Evolutionary conservation across 2,797 vertebrate genomes (phyloP), one percentile per base, ranked within the genome.

Genomic region (Periophthalmus magnuspinnatus): DNA sequence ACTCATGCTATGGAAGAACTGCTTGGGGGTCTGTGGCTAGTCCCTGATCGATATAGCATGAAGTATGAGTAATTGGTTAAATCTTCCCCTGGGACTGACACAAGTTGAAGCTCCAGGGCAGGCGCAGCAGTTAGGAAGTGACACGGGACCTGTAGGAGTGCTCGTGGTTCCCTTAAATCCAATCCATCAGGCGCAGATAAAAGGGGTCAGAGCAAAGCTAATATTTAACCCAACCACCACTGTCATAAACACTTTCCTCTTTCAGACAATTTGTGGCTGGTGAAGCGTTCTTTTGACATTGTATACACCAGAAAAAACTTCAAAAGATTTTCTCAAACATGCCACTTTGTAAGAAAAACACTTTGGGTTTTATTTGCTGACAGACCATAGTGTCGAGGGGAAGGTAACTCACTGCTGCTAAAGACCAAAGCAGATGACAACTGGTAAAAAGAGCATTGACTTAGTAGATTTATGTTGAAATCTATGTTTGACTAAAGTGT

Each of bases 111-210:
- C 74, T 62, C 14, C 33, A 58, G 71, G 86, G 85, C 82, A 84
- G 76, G 78, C 57, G 67, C 81, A 82, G 71, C 69, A 83, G 87
- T 86, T 81, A 89, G 73, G 84, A 82, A 86, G 76, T 38, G 13
- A 76, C 60, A 36, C 70, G 74, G 86, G 82, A 83, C 82, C 84
- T 90, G 88, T 72, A 78, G 75, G 85, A 87, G 83, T 84, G 83
- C 87, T 89, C 77, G 78, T 70, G 63, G 67, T 67, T 82, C 87
- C 79, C 80, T 78, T 72, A 84, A 88, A 88, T 41, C 80, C 69
- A 85, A 90, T 93, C 86, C 85, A 50, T 93, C 91, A 93, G 60
- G 59, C 41, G 16, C 71, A 89, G 90, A 93, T 92, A 91, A 93
- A 93, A 91, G 85, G 71, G 75, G 56, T 88, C 84, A 89, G 79